A percentile compares a stretch with the other conserved stretches of the same genome.
Conservation (phyloP, 2,113 vertebrate species). For the Ammodytes dubius region DNA sequence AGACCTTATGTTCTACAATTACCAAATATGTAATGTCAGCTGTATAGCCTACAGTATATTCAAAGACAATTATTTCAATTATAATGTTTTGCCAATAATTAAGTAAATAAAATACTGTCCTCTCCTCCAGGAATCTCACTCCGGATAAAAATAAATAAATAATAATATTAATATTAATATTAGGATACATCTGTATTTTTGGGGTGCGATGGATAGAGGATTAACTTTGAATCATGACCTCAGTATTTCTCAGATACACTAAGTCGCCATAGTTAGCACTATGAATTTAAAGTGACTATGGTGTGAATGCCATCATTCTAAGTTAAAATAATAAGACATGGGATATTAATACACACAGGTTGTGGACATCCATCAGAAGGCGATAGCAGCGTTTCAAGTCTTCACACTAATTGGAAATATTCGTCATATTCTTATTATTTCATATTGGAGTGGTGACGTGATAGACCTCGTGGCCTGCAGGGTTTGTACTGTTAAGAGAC, state of each 20-base stretch:
- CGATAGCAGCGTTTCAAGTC: background rate
- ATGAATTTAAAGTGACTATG: no score
- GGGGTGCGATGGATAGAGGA: background rate
- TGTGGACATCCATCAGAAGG: background rate
- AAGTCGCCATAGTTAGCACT: background rate
- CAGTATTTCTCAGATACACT: no score
- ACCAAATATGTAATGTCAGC: no score
- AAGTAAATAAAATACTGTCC: no score
- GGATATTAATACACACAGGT: background rate
- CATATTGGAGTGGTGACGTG: background rate
- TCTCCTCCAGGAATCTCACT: no score
- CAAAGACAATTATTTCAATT: no score
- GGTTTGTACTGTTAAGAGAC: background rate
- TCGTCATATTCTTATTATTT: background rate
- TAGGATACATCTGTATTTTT: background rate
- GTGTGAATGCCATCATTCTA: background rate
- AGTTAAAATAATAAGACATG: background rate
- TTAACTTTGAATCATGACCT: background rate
- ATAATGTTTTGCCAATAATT: no score
- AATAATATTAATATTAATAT: no score
- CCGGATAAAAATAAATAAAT: no score
- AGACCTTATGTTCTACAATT: no score
- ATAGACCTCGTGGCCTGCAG: background rate
- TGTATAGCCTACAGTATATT: no score
- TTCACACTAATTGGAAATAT: background rate